Evolutionary conservation across 2,797 vertebrate species (phyloP).

Genomic region (Labeo calbasu): DNA sequence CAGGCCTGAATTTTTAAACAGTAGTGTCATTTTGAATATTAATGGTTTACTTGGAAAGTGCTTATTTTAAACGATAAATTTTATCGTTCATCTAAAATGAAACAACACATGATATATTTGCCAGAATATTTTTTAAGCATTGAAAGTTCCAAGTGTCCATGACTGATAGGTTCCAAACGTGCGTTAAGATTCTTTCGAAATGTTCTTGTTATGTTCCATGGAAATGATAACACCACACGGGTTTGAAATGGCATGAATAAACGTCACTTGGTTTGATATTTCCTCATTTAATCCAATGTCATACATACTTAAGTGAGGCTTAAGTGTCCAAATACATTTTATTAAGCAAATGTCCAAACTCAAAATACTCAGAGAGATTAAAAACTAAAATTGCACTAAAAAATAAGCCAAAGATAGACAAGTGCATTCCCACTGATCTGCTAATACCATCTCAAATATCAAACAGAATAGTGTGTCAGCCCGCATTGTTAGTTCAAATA

Average conservation of each 20-base stretch:
- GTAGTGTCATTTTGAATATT: background rate
- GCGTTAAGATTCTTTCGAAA: background rate
- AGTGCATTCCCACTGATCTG: background rate
- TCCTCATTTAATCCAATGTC: background rate
- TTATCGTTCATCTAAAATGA: background rate
- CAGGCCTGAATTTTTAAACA: background rate
- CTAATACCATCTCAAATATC: constrained; percentile 15
- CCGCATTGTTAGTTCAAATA: constrained; percentile 2
- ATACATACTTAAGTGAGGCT: background rate
- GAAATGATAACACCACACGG: background rate
- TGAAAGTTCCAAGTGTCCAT: background rate
- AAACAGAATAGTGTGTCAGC: background rate
- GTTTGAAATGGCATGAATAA: background rate
- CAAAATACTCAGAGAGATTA: constrained; percentile 5
- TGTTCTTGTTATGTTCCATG: background rate
- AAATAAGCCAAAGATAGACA: constrained; percentile 9
- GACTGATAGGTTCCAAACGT: background rate
- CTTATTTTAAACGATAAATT: background rate
- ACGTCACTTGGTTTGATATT: constrained; percentile 1
- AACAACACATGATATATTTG: background rate
- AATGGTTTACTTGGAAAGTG: background rate
- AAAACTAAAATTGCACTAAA: background rate
- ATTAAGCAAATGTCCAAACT: background rate
- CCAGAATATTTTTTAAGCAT: background rate
- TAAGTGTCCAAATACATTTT: constrained; percentile 9